A percentile compares a stretch with the other conserved stretches of the same genome.
Evolutionary conservation across 2,113 vertebrate species (phyloP).

Genomic region (Saguinus imperator): DNA sequence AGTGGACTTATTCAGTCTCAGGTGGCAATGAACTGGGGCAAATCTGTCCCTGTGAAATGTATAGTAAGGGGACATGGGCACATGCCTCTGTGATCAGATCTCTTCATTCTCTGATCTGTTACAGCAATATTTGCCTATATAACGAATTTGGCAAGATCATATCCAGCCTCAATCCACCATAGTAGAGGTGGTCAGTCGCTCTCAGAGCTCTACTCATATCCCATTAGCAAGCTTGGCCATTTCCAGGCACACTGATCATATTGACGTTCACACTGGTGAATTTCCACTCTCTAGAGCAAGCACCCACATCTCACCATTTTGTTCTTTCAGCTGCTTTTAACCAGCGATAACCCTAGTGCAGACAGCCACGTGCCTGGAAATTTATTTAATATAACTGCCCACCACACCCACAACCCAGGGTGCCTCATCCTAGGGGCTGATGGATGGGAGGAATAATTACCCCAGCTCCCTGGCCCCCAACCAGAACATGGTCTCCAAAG

Average conservation of each 20-base stretch:
- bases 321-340: too few relatives aligned
- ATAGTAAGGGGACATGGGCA: not conserved
- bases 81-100: not conserved
- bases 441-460: not conserved
- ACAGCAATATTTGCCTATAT: not conserved
- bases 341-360: not conserved
- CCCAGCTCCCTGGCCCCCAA: not conserved
- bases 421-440: not conserved
- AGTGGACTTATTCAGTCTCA: not conserved
- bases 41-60: not conserved
- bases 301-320: not conserved
- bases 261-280: accelerated
- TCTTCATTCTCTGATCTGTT: not conserved
- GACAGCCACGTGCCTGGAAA: not conserved
- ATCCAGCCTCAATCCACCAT: not conserved
- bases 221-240: not conserved
- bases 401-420: not conserved
- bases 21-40: not conserved
- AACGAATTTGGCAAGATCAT: not conserved
- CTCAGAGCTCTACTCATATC: not conserved
- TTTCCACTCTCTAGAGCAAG: not conserved
- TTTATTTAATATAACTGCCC: not conserved
- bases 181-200: not conserved
- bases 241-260: not conserved
- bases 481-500: not conserved